Conservation (phyloP, 1,140 invertebrate species). For the Augochlora pura region DNA sequence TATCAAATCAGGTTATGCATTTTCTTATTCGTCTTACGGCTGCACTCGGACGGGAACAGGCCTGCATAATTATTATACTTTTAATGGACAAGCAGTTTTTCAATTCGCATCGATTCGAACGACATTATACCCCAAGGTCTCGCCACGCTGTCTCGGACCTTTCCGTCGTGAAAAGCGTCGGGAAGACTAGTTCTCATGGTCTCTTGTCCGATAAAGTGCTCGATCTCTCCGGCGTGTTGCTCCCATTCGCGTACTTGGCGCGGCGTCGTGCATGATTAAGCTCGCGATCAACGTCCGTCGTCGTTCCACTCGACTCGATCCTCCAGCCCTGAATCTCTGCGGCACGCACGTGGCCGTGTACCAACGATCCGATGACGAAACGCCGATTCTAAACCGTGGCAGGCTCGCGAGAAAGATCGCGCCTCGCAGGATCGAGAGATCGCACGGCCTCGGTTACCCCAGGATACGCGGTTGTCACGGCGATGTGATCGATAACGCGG, state of each 20-base stretch:
- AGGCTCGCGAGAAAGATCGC: conserved; percentile 3
- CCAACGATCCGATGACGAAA: not conserved
- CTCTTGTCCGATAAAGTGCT: not conserved
- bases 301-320: conserved; percentile 5
- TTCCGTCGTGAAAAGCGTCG: too few species aligned
- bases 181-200: too few species aligned
- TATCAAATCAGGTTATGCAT: too few species aligned
- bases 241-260: conserved; percentile 5
- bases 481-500: conserved; percentile 43
- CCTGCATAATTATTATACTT: too few species aligned
- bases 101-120: too few species aligned
- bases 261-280: conserved; percentile 48
- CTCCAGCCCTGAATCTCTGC: conserved; percentile 17
- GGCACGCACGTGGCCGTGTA: not conserved
- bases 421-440: not conserved
- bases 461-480: conserved; percentile 13
- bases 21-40: too few species aligned
- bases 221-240: conserved; percentile 12
- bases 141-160: too few species aligned
- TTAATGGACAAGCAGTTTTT: too few species aligned
- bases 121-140: too few species aligned
- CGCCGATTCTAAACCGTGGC: conserved; percentile 21
- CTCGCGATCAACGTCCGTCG: conserved; percentile 23
- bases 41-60: too few species aligned
- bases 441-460: not conserved